These are phyloP conservation scores for Atlantisia rogersi DNA, from an alignment of 2,113 vertebrate species.

Conservation along the genomic window DNA sequence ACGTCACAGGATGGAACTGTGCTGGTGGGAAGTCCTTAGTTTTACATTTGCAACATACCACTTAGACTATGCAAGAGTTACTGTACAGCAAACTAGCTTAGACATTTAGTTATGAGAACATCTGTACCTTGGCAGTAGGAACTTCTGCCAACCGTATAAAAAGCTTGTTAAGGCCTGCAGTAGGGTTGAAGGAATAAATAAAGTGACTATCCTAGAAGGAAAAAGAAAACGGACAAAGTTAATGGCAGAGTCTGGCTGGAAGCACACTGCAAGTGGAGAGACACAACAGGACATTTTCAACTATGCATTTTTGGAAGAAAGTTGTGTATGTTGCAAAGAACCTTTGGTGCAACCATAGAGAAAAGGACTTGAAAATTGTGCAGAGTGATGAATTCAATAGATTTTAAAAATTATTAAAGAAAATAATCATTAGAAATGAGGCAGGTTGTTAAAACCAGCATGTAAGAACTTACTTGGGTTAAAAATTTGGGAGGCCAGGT, in stretches of 20 bases:
- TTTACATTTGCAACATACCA: background rate
- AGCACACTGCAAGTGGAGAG: fast-evolving
- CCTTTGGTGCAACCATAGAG: background rate
- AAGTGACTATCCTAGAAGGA: constrained; percentile 92
- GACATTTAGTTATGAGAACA: background rate
- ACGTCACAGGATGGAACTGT: background rate
- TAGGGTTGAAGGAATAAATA: constrained; percentile 96
- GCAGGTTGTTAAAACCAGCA: background rate
- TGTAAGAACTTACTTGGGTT: background rate
- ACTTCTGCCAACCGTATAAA: constrained; percentile 90
- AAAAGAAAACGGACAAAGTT: constrained; percentile 11
- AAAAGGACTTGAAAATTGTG: background rate
- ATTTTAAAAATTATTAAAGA: background rate
- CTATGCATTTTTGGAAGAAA: background rate
- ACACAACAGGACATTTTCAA: background rate
- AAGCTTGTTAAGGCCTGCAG: constrained; percentile 89
- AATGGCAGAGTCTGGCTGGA: background rate
- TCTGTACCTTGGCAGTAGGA: constrained; percentile 90
- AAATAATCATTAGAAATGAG: background rate
- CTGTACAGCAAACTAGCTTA: background rate
- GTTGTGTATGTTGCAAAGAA: background rate
- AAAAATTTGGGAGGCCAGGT: background rate
- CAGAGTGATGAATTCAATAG: background rate
- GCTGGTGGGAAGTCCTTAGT: background rate
- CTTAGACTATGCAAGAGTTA: background rate